Evolutionary conservation across 1,140 invertebrate species (phyloP), one percentile per base, ranked within the genome.

Genomic region (Drosophila yakuba): DNA sequence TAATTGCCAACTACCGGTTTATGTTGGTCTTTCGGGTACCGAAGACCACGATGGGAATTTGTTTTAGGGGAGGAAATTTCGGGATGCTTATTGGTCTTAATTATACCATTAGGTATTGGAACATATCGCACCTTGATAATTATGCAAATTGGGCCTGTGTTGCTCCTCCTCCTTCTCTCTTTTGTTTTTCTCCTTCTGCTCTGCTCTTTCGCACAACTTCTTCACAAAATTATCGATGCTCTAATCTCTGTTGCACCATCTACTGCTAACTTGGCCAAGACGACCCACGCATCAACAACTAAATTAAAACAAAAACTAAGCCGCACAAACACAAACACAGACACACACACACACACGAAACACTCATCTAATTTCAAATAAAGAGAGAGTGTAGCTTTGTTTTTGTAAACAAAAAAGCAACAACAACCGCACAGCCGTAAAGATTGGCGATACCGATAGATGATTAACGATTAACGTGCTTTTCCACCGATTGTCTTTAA

Each of bases 1-100:
- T 83, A 83, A 82, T 82, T 82, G 80, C 80, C 80, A 78, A 83
- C 75, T 83, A 83, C 80, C 80, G 80, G 80, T 83, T 83, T 83
- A 78, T 59, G 63, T 62, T 48, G 10, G 58, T 63, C 43, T 66
- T 47, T 41, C 20, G 63, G 44, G 39, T 41, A 39, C n/a, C n/a
- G 5, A 15, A 32, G 32, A 38, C n/a, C 38, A 12, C 20, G n/a
- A 25, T 32, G 8, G 17, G 20, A 39, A 52, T 54, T 48, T 39
- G 17, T 39, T 52, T 25, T 32, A 28, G 41, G n/a, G n/a, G 15
- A 28, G 17, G n/a, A 8, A 25, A 11, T 25, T 17, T 36, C 4
- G 4, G 15, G 32, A 25, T 47, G 23, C 20, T 58, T 57, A 62
- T 57, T n/a, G 25, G 25, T 28, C 32, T 41, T 36, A 61, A 51